Conservation (phyloP, 1,140 invertebrate genomes). For the silkworm (Bombyx mori) region DNA sequence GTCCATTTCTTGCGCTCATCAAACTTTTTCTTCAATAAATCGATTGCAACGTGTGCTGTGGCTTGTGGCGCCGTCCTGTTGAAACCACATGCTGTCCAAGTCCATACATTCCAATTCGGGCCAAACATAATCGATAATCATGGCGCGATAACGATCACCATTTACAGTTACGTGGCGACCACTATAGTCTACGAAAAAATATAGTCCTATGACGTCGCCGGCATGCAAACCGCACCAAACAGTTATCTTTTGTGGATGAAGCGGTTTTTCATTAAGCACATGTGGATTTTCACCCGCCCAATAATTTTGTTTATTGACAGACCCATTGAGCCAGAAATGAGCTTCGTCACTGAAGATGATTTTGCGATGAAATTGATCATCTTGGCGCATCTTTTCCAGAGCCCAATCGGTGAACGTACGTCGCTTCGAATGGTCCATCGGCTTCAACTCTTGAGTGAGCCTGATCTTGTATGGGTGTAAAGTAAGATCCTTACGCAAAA, state of each 20-base stretch:
- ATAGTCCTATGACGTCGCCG: slow-evolving; percentile 2
- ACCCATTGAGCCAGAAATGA: slow-evolving; percentile 6
- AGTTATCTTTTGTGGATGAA: slow-evolving; percentile 7
- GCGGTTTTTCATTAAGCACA: slow-evolving; percentile 1
- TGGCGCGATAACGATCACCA: slow-evolving; percentile 8
- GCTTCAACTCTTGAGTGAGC: slow-evolving; percentile 8
- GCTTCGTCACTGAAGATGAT: slow-evolving; percentile 1
- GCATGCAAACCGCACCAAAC: slow-evolving; percentile 7
- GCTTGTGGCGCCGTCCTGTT: slow-evolving; percentile 8
- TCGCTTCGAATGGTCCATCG: not conserved
- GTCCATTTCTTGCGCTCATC: slow-evolving; percentile 4
- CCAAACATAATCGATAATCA: slow-evolving; percentile 9
- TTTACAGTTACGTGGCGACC: slow-evolving; percentile 10
- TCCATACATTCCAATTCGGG: slow-evolving; percentile 8
- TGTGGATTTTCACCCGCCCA: slow-evolving; percentile 6
- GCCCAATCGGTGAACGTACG: slow-evolving; percentile 9
- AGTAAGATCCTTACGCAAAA: slow-evolving; percentile 36
- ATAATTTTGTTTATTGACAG: slow-evolving; percentile 9
- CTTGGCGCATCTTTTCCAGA: not conserved
- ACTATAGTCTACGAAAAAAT: slow-evolving; percentile 8
- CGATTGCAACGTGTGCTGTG: slow-evolving; percentile 7
- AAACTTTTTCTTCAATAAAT: slow-evolving; percentile 10
- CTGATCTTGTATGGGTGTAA: slow-evolving; percentile 15
- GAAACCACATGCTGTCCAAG: slow-evolving; percentile 11
- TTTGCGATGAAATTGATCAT: not conserved